Evolutionary conservation across 2,888 invertebrate species (phyloP).

Genomic region (Diachrysia chrysitis): DNA sequence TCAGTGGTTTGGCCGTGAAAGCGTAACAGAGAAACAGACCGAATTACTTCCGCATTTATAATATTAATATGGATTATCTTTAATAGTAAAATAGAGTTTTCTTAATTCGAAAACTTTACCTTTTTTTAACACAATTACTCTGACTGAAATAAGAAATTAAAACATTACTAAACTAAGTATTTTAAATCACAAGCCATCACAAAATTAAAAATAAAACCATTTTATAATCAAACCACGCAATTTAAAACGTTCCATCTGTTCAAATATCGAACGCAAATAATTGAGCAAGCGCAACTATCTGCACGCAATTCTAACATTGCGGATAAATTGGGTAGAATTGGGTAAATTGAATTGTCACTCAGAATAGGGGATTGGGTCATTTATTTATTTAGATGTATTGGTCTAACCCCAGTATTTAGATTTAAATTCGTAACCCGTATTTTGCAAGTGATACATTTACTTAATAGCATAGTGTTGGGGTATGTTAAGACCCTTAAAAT

Average conservation of each 20-base stretch:
- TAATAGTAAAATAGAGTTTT: no score
- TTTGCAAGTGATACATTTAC: constrained; percentile 32
- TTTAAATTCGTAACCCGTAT: constrained; percentile 49
- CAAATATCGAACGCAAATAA: constrained; percentile 10
- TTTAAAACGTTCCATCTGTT: constrained; percentile 8
- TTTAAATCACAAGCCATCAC: background rate
- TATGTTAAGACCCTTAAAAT: background rate
- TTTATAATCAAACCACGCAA: background rate
- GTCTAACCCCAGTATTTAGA: constrained; percentile 36
- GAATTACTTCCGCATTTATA: no score
- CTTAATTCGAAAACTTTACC: no score
- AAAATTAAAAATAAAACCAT: background rate
- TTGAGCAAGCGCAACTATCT: constrained; percentile 5
- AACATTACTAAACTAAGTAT: background rate
- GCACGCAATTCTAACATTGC: constrained; percentile 25
- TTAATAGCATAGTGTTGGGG: constrained; percentile 25
- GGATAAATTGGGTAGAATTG: constrained; percentile 55
- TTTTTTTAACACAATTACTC: no score
- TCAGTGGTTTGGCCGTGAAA: no score
- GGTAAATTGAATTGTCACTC: constrained; percentile 39
- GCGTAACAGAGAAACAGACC: no score
- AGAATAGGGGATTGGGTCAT: constrained; percentile 35
- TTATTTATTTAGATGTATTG: constrained; percentile 35
- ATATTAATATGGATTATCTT: no score
- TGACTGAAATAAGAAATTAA: no score